Evolutionary conservation across 2,797 vertebrate genomes (phyloP).

Genomic region (Salmo trutta): DNA sequence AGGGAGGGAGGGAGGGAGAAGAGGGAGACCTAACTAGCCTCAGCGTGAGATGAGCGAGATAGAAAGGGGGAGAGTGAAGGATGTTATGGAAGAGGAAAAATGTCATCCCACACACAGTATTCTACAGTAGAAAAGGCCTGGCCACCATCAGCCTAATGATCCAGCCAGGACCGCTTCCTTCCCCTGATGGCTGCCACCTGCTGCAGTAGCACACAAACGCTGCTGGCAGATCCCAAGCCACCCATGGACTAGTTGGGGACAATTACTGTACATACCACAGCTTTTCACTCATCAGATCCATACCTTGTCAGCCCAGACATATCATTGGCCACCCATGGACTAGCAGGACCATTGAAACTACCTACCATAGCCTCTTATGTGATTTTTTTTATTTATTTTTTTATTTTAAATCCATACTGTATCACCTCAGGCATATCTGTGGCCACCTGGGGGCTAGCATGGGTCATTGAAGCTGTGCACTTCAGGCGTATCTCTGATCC

Average conservation of each 20-base stretch:
- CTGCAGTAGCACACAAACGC: conserved; percentile 10
- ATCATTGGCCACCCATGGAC: not conserved
- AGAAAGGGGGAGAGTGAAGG: conserved; percentile 8
- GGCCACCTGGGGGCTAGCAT: not conserved
- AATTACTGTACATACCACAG: not conserved
- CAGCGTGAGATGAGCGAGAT: not conserved
- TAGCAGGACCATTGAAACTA: not conserved
- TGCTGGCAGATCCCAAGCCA: conserved; percentile 6
- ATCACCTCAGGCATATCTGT: conserved; percentile 7
- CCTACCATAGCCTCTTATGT: not conserved
- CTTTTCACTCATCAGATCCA: not conserved
- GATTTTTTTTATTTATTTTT: not conserved
- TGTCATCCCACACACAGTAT: conserved; percentile 35
- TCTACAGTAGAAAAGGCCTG: conserved; percentile 22
- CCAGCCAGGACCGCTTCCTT: conserved; percentile 4
- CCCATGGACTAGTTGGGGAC: not conserved
- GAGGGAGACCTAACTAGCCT: not conserved
- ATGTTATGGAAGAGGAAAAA: conserved; percentile 5
- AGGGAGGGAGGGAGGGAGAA: too few relatives aligned
- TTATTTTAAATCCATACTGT: not conserved
- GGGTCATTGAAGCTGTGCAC: not conserved
- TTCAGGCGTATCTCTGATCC: not conserved
- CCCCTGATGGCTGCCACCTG: conserved; percentile 24
- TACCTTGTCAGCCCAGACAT: not conserved
- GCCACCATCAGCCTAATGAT: conserved; percentile 47